Evolutionary conservation across 2,113 vertebrate species (phyloP), one percentile per base, ranked within the genome.

Genomic region (Callorhinus ursinus): DNA sequence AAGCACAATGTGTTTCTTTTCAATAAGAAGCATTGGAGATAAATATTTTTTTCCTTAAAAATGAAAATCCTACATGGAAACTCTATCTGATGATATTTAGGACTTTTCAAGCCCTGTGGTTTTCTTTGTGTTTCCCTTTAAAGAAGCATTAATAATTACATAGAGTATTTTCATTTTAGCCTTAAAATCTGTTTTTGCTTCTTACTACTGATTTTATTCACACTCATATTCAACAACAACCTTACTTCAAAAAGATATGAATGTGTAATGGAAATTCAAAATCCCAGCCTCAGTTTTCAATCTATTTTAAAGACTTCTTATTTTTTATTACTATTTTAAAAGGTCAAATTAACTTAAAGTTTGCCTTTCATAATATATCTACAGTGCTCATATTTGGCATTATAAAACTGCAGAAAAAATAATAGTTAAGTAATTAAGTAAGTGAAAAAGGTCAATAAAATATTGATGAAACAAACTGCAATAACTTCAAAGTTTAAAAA

Each of bases 311-410:
- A 96, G 24, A 96, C 31, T 94, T 98, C 88, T 97, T 57, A 49
- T 98, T 94, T 90, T 97, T 80, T 98, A 93, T 96, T 97, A 96
- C 95, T 98, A 98, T 97, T 98, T 76, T 98, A 98, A 95, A 98
- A 98, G 94, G 92, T 98, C 92, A 98, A 92, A 55, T 95, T 57
- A 93, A 79, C 36, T 95, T 96, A 81, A 39, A 92, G 74, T 91
- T 96, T 71, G 6, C 21, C 72, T 93, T 74, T 39, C 74, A 83
- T n/a, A 14, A 5, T 90, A 93, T 49, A 69, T 10, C 81, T 95
- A 95, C 2, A 93, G 86, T 97, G 96, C 49, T 71, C 26, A 83
- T 74, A 90, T 55, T 81, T 92, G 6, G 7, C 33, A 94, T 88
- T 97, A 63, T 59, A 96, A 97, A 98, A 59, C 88, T 57, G 86